Evolutionary conservation across 1,140 invertebrate species (phyloP), one percentile per base, ranked within the genome.

Genomic region (Megalonaias nervosa): DNA sequence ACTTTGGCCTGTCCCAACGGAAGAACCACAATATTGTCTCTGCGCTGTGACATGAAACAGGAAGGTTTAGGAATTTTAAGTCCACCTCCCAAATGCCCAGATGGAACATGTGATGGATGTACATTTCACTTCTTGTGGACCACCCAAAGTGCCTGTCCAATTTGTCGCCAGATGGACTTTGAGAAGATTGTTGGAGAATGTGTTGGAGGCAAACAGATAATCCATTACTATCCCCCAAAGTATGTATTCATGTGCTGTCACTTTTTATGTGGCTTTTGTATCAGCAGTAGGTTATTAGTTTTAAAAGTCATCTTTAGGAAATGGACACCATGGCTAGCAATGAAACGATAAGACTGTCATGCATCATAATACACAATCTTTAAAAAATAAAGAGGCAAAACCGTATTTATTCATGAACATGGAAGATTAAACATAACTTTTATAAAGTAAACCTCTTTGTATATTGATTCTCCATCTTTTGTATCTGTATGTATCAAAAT

Each of bases 61-160:
- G 84, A 89, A 38, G 90, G 88, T 31, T 81, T 88, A 67, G 91
- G 91, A 13, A 83, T 80, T 9, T 86, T 93, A 38, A 81, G 82
- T 62, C 83, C 92, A 59, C 93, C 93, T 9, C 87, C 91, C 6
- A 90, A 91, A 57, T 94, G 93, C 85, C 91, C 92, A 0, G 93
- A 94, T 87, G 93, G 92, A 1, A 94, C 93, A 2, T 94, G 93
- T 85, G 93, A 94, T 86, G 93, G 93, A 6, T 94, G 93, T 84
- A 91, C 91, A 69, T 94, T 93, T 81, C 93, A 94, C 83, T 92
- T 94, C 74, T 83, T 93, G 75, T 93, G 92, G 92, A 85, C 84
- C 72, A 90, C 89, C 56, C 77, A 80, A 57, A 90, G 90, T 38
- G 93, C 92, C 3, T 94, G 93, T 87, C 93, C 93, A 23, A 77